These are phyloP conservation scores for Avahi laniger DNA, from an alignment of 2,797 vertebrate species.

Conservation along the genomic window DNA sequence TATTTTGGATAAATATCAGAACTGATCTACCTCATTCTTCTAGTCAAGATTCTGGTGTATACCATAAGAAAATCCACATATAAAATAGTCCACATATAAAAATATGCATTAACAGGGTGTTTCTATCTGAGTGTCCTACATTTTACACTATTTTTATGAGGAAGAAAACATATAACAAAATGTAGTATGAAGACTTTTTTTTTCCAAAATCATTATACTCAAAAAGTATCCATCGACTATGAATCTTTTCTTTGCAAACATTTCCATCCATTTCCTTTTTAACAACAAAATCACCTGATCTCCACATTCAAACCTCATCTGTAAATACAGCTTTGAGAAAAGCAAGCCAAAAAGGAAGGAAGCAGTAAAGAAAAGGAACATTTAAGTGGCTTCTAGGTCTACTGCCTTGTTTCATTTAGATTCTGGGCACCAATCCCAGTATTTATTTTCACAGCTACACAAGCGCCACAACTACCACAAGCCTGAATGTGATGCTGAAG, in stretches of 20 bases:
- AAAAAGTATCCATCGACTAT: background rate
- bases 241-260: background rate
- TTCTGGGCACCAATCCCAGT: background rate
- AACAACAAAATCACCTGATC: background rate
- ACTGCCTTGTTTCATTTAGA: background rate
- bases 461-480: background rate
- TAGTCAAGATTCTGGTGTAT: background rate
- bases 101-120: background rate
- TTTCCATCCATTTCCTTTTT: background rate
- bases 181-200: background rate
- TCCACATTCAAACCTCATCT: background rate
- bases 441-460: background rate
- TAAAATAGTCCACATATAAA: background rate
- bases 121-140: background rate
- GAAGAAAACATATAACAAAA: slow-evolving; percentile 17
- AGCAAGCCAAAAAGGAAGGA: background rate
- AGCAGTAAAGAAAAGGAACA: background rate
- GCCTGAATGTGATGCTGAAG: background rate
- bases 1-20: slow-evolving; percentile 35
- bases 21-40: background rate
- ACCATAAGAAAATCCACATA: background rate
- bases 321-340: background rate
- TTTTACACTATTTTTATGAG: background rate
- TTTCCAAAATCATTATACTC: background rate
- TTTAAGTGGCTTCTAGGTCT: background rate